Percentiles rank a stretch among this genome's conserved stretches.
Conservation (phyloP, 2,888 invertebrate genomes). For the Dasysyrphus tricinctus region DNA sequence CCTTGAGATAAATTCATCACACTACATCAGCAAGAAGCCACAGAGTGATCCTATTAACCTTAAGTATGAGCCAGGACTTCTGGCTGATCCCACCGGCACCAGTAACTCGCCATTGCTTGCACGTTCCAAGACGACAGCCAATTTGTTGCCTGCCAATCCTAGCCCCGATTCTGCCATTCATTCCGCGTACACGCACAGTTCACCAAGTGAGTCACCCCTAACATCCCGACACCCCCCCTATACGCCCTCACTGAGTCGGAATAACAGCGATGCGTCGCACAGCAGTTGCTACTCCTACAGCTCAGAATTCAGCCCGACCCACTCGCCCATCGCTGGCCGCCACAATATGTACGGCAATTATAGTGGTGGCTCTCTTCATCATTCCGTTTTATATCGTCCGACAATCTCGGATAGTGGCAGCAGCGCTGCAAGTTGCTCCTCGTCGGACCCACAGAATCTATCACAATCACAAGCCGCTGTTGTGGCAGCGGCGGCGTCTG, state of each 20-base stretch:
- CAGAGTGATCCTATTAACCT: slow-evolving; percentile 83
- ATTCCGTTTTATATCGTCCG: slow-evolving; percentile 85
- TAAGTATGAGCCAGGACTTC: slow-evolving; percentile 81
- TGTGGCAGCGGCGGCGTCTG: slow-evolving; percentile 68
- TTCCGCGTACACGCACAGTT: slow-evolving; percentile 91
- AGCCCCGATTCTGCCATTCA: slow-evolving; percentile 95
- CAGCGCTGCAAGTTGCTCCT: slow-evolving; percentile 73
- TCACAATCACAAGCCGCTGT: slow-evolving; percentile 80
- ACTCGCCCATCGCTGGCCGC: slow-evolving; percentile 92
- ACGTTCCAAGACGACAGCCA: slow-evolving; percentile 85
- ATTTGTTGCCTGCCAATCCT: slow-evolving; percentile 89
- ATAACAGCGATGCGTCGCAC: slow-evolving; percentile 95
- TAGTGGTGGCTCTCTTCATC: slow-evolving; percentile 83
- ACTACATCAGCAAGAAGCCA: slow-evolving; percentile 70
- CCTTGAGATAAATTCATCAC: slow-evolving; percentile 77
- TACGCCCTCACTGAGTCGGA: slow-evolving; percentile 93
- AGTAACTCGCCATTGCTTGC: slow-evolving; percentile 88
- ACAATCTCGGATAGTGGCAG: slow-evolving; percentile 79
- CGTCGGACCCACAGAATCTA: slow-evolving; percentile 74
- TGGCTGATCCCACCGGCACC: slow-evolving; percentile 76
- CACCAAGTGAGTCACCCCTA: slow-evolving; percentile 93
- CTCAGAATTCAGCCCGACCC: slow-evolving; percentile 92
- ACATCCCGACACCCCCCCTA: slow-evolving; percentile 92
- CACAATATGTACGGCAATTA: slow-evolving; percentile 83
- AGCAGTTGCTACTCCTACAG: slow-evolving; percentile 95